Conservation (phyloP, 2,797 vertebrate species). For the Odontamblyopus lacepedii region DNA sequence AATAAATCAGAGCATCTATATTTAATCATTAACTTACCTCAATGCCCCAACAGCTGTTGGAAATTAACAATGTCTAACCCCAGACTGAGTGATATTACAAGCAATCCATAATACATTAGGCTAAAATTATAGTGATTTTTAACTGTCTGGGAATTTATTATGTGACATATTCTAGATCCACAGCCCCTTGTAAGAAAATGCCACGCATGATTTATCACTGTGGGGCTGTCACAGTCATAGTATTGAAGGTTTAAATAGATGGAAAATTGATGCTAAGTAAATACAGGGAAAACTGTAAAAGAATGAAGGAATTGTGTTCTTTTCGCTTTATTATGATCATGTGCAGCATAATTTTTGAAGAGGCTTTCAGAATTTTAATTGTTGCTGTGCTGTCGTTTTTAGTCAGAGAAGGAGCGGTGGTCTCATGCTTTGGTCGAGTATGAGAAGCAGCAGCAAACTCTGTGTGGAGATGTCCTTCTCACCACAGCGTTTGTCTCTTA, state of each 20-base stretch:
- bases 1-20: conserved; percentile 99
- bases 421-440: conserved; percentile 73
- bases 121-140: conserved; percentile 99
- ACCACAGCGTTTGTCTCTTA: conserved; percentile 82
- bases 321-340: conserved; percentile 32
- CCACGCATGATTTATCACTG: conserved; percentile 92
- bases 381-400: conserved; percentile 49
- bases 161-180: conserved; percentile 93
- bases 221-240: conserved; percentile 84
- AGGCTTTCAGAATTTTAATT: conserved; percentile 15
- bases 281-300: conserved; percentile 84
- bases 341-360: conserved; percentile 31
- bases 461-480: conserved; percentile 80
- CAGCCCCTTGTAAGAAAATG: conserved; percentile 90
- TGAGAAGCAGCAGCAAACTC: conserved; percentile 78
- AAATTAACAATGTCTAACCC: conserved; percentile 99
- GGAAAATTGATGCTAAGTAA: conserved; percentile 87
- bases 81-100: conserved; percentile 97
- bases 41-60: conserved; percentile 98
- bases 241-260: conserved; percentile 93
- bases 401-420: conserved; percentile 85
- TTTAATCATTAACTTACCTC: conserved; percentile 99
- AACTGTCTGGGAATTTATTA: conserved; percentile 99
- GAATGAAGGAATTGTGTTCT: conserved; percentile 78
- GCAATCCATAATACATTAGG: conserved; percentile 99